Evolutionary conservation across 2,797 vertebrate species (phyloP).

Genomic region (Catostomus latipinnis): DNA sequence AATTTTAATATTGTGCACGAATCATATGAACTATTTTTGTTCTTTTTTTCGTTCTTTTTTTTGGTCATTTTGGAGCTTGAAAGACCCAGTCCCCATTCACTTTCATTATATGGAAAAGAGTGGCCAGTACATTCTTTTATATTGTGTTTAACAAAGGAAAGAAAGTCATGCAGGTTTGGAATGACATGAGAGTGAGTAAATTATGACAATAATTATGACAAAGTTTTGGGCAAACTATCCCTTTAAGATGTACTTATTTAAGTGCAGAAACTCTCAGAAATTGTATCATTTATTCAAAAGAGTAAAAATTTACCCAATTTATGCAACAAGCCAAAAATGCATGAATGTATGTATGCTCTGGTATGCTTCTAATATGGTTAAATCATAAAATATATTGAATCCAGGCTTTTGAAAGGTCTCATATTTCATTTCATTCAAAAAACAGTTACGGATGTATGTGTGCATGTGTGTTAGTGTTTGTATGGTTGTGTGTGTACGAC

Average conservation of each 20-base stretch:
- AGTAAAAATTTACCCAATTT: neutral
- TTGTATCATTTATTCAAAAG: neutral
- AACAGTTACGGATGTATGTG: conserved; percentile 2
- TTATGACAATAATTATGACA: no score
- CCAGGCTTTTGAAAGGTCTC: neutral
- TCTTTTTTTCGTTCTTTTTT: no score
- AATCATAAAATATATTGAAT: neutral
- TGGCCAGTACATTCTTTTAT: no score
- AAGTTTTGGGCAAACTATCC: no score
- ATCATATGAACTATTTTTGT: no score
- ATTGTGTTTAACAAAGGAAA: no score
- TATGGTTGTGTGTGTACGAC: conserved; percentile 1
- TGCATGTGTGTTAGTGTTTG: conserved; percentile 36
- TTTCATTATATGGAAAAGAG: no score
- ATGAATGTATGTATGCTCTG: neutral
- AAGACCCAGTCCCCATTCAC: no score
- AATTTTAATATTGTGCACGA: no score
- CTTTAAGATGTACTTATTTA: neutral
- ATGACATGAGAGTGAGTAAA: no score
- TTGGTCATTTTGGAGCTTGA: no score
- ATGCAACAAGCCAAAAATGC: neutral
- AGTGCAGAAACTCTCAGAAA: neutral
- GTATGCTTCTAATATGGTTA: neutral
- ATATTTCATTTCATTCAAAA: neutral
- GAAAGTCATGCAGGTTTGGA: no score